Base-by-base conservation (phyloP, 2,797 vertebrate species). In the Tiaroga cobitis region DNA sequence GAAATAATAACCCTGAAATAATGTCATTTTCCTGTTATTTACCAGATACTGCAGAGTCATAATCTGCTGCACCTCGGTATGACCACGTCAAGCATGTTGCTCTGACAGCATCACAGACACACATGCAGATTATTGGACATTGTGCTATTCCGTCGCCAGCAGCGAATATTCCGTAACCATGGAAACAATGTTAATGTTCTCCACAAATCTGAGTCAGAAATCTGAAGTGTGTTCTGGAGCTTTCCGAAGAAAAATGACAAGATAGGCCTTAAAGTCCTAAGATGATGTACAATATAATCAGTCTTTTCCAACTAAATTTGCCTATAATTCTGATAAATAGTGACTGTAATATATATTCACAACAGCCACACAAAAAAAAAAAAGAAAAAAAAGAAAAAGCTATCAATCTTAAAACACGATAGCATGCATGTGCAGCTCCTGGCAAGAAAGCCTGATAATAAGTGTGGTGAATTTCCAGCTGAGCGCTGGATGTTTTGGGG, bases 391-490 rank as follows among this genome's bases (percentile, higher is more conserved):
- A 81, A 70, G 5, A 49, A 16, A 49, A 16, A 46, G 43, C 43
- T 24, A 24, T 82, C 37, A 82, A 82, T 73, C 68, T 59, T 41
- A 78, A 65, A 54, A 80, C 56, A 83, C 26, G 75, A 79, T 49
- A 43, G 32, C 43, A 72, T 34, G 41, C 59, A 86, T 61, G 83
- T 84, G 89, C 87, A 81, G 86, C 83, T 86, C 90, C 46, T 75
- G 46, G 72, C 85, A 43, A 49, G 49, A 63, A 34, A 43, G 39
- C 19, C 39, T 65, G 56, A 61, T 79, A 51, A 67, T 82, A 82
- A 91, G 89, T 86, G 88, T 80, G 67, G 89, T 83, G 91, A 92
- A 94, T 92, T 92, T 90, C 93, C 92, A 93, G 92, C 92, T 94
- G 93, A 95, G 88, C 82, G 93, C 93, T 93, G 93, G 92, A 67